A percentile compares a stretch with the other conserved stretches of the same genome.
phyloP scores from a whole-genome alignment of 35 echinoderm and acorn worm genomes.

The Strongylocentrotus purpuratus region DNA sequence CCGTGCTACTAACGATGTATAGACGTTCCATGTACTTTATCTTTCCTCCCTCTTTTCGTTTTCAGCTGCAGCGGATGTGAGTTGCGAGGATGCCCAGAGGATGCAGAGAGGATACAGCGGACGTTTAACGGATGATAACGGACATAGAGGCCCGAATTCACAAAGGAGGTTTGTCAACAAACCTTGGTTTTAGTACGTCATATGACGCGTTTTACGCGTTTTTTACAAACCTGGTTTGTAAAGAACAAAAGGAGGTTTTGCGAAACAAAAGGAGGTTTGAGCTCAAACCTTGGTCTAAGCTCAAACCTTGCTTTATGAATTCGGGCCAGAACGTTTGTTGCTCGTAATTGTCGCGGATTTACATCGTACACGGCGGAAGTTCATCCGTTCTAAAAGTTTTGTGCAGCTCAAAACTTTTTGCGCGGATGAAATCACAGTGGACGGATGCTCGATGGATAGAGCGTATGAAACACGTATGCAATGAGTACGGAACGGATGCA shows the following conservation, averaged over 20 bases:
- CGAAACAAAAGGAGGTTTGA: too few relatives aligned
- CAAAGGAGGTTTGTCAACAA: too few relatives aligned
- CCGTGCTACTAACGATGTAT: constrained; percentile 41
- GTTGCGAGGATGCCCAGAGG: constrained; percentile 37
- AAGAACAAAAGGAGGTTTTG: too few relatives aligned
- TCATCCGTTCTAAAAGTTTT: constrained; percentile 19
- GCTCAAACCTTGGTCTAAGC: too few relatives aligned
- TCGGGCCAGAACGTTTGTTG: constrained; percentile 29
- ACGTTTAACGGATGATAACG: constrained; percentile 37
- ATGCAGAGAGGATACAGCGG: constrained; percentile 41
- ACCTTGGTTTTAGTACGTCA: too few relatives aligned
- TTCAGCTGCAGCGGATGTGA: constrained; percentile 35
- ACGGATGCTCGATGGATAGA: constrained; percentile 38
- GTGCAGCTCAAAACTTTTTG: constrained; percentile 27
- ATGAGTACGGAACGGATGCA: too few relatives aligned
- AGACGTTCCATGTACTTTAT: constrained; percentile 32
- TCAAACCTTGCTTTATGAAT: too few relatives aligned
- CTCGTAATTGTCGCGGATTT: constrained; percentile 19
- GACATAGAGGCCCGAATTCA: too few relatives aligned
- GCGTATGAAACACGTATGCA: constrained; percentile 24
- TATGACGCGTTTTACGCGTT: too few relatives aligned
- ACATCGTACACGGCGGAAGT: constrained; percentile 16
- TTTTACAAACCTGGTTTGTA: too few relatives aligned
- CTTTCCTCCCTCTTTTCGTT: constrained; percentile 35
- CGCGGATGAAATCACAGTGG: constrained; percentile 8